These are phyloP conservation scores for Melanostigma gelatinosum DNA, from an alignment of 2,113 vertebrate genomes.

Conservation along the genomic window DNA sequence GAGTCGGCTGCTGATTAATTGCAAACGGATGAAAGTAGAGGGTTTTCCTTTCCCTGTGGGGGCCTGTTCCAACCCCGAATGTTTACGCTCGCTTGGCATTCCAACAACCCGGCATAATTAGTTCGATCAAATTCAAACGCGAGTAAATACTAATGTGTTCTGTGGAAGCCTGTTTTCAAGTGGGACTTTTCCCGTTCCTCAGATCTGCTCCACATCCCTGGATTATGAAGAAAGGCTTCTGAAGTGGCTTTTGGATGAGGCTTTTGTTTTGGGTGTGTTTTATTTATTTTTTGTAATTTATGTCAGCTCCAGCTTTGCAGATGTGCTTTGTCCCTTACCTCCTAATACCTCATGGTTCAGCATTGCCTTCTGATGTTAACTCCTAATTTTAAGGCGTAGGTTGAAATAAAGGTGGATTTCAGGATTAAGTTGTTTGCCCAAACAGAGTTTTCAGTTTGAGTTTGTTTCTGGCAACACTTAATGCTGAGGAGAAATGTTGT, in stretches of 20 bases:
- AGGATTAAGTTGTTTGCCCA: constrained; percentile 62
- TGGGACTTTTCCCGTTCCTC: constrained; percentile 77
- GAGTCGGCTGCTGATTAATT: constrained; percentile 76
- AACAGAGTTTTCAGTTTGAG: constrained; percentile 44
- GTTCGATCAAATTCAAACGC: constrained; percentile 70
- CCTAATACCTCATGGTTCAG: constrained; percentile 50
- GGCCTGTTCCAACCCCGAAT: constrained; percentile 59
- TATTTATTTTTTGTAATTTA: constrained; percentile 59
- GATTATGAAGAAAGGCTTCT: constrained; percentile 73
- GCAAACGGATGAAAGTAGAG: constrained; percentile 64
- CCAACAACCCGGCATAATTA: constrained; percentile 72
- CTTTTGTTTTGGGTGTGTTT: constrained; percentile 69
- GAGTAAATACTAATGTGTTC: constrained; percentile 60
- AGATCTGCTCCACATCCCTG: constrained; percentile 67
- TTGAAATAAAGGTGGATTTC: constrained; percentile 62
- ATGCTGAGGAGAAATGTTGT: neutral
- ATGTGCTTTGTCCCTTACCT: constrained; percentile 63
- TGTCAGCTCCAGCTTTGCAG: constrained; percentile 75
- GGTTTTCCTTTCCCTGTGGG: constrained; percentile 70
- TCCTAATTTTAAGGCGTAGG: constrained; percentile 61
- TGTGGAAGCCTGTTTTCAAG: constrained; percentile 72
- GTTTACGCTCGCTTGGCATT: constrained; percentile 67
- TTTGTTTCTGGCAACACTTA: constrained; percentile 35
- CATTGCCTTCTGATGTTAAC: constrained; percentile 59
- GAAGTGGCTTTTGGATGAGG: constrained; percentile 69